Conservation (phyloP, 2,888 invertebrate species). For the Portevinia maculata region DNA sequence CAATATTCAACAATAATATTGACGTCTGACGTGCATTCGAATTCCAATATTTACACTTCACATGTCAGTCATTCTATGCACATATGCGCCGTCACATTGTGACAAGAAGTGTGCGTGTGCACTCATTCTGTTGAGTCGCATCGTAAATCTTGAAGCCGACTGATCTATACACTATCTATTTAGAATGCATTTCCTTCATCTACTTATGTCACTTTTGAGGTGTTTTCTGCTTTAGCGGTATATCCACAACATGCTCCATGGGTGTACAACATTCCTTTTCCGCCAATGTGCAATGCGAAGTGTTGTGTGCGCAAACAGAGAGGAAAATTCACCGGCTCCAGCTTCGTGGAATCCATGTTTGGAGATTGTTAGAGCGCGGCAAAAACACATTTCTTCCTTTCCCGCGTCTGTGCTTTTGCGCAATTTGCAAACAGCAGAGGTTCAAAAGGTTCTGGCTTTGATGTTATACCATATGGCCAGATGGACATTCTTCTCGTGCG, state of each 20-base stretch:
- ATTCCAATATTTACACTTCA: slow-evolving; percentile 69
- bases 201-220: slow-evolving; percentile 36
- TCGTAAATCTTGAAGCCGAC: slow-evolving; percentile 24
- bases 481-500: slow-evolving; percentile 70
- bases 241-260: slow-evolving; percentile 47
- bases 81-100: slow-evolving; percentile 51
- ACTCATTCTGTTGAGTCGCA: slow-evolving; percentile 7
- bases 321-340: slow-evolving; percentile 68
- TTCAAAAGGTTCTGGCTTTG: slow-evolving; percentile 71
- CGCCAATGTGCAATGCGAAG: slow-evolving; percentile 59
- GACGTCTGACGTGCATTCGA: slow-evolving; percentile 70
- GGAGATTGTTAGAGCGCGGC: slow-evolving; percentile 71
- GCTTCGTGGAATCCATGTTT: slow-evolving; percentile 72
- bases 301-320: slow-evolving; percentile 61
- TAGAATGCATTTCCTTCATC: slow-evolving; percentile 57
- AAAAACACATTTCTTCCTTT: slow-evolving; percentile 59
- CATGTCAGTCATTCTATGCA: slow-evolving; percentile 64
- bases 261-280: slow-evolving; percentile 69
- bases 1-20: slow-evolving; percentile 66
- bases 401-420: slow-evolving; percentile 32
- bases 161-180: slow-evolving; percentile 52
- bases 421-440: slow-evolving; percentile 63
- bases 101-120: slow-evolving; percentile 37
- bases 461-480: slow-evolving; percentile 73
- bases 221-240: slow-evolving; percentile 58